Percentiles rank a stretch among this genome's conserved stretches.
phyloP scores from a whole-genome alignment of 2,888 invertebrate species.

The Selenia dentaria region DNA sequence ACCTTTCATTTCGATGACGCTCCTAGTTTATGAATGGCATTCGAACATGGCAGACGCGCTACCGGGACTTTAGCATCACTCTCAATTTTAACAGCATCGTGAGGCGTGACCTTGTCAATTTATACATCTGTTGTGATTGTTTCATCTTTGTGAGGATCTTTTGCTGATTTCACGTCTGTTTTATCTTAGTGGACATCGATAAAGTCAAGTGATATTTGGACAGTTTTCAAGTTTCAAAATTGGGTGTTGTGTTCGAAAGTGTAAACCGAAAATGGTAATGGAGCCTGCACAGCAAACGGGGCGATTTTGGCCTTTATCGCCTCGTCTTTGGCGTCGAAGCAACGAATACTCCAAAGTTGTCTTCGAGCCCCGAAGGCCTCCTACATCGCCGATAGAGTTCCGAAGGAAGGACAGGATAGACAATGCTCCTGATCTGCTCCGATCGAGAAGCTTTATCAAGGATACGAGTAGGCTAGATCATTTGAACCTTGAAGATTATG shows the following conservation, averaged over 20 bases:
- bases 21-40: conserved; percentile 23
- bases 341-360: conserved; percentile 77
- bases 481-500: conserved; percentile 60
- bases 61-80: neutral
- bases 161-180: conserved; percentile 3
- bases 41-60: conserved; percentile 14
- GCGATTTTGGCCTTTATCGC: conserved; percentile 77
- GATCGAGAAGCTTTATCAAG: conserved; percentile 63
- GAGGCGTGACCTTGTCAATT: neutral
- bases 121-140: neutral
- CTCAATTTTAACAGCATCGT: neutral
- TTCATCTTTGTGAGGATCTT: neutral
- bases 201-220: conserved; percentile 46
- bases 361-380: conserved; percentile 74
- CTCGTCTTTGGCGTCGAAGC: conserved; percentile 75
- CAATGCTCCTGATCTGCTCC: conserved; percentile 65
- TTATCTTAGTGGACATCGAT: conserved; percentile 43
- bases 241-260: conserved; percentile 39
- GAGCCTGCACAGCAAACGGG: conserved; percentile 70
- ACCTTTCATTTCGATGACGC: conserved; percentile 16
- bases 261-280: conserved; percentile 73
- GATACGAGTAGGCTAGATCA: conserved; percentile 56
- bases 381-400: conserved; percentile 65
- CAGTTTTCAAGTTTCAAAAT: conserved; percentile 2
- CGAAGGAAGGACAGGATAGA: conserved; percentile 47